phyloP scores from a whole-genome alignment of 2,113 vertebrate genomes.

The Sturnira hondurensis region DNA sequence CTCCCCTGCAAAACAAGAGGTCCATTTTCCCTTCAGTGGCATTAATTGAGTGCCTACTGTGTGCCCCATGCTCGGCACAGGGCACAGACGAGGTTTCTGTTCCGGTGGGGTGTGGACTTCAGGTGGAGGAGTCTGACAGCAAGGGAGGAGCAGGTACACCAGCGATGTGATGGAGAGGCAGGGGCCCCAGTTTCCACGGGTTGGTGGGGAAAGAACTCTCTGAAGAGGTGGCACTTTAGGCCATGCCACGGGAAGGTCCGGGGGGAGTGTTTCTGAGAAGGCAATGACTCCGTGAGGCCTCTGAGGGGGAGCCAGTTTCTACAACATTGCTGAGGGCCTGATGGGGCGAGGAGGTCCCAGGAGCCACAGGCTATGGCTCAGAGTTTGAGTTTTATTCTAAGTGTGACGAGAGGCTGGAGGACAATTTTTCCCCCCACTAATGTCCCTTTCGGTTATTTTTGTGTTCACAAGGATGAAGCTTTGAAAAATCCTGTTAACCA shows the following conservation, averaged over 20 bases:
- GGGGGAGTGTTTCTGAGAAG: neutral
- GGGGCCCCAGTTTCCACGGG: accelerated
- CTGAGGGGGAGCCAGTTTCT: neutral
- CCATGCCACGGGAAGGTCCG: neutral
- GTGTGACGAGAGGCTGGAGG: neutral
- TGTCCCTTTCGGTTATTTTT: neutral
- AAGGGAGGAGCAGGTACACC: neutral
- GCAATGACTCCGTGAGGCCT: neutral
- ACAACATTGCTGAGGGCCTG: neutral
- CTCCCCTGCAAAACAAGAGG: neutral
- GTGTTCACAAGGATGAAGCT: neutral
- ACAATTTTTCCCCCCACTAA: neutral
- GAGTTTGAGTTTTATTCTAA: neutral
- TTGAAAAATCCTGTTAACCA: neutral
- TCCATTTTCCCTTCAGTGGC: neutral
- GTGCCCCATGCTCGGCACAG: neutral
- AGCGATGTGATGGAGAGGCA: neutral
- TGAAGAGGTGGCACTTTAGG: neutral
- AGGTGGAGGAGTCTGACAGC: neutral
- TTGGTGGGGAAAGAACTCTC: neutral
- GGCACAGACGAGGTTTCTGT: neutral
- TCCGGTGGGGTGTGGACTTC: accelerated
- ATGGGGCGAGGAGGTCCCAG: neutral
- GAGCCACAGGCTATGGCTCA: neutral
- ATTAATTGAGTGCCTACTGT: neutral